Evolutionary conservation across 1,140 invertebrate genomes (phyloP).

Genomic region (Pantala flavescens): DNA sequence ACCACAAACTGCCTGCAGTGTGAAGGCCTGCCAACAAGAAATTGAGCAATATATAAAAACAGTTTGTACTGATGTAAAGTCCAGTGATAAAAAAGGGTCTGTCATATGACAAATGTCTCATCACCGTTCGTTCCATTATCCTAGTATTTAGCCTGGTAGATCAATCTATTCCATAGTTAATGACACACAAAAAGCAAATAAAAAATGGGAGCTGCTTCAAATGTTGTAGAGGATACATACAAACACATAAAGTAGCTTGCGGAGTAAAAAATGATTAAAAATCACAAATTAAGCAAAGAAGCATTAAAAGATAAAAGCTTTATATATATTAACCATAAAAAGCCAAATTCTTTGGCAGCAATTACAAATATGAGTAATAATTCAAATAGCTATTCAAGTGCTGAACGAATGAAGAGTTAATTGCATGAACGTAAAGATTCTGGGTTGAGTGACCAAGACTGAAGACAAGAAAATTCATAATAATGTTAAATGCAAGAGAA

Average conservation of each 20-base stretch:
- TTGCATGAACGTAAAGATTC: too few relatives aligned
- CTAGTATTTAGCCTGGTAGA: background rate
- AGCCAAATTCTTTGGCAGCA: background rate
- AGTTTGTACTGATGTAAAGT: constrained; percentile 2
- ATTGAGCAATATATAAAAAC: constrained; percentile 10
- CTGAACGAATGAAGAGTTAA: too few relatives aligned
- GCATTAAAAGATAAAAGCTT: background rate
- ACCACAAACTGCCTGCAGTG: background rate
- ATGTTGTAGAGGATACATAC: background rate
- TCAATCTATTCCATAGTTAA: too few relatives aligned
- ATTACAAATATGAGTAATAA: background rate
- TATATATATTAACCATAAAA: background rate
- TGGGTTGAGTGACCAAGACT: too few relatives aligned
- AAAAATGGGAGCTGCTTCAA: background rate
- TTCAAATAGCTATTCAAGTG: background rate
- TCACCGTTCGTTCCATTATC: background rate
- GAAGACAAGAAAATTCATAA: too few relatives aligned
- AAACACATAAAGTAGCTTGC: background rate
- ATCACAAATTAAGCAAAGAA: background rate
- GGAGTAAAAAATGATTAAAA: too few relatives aligned
- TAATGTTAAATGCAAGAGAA: too few relatives aligned
- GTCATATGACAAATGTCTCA: constrained; percentile 7
- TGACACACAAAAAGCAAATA: too few relatives aligned
- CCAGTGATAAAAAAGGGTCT: constrained; percentile 9
- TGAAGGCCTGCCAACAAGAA: constrained; percentile 7